phyloP scores from a whole-genome alignment of 2,888 invertebrate species.

The Pollenia labialis region DNA sequence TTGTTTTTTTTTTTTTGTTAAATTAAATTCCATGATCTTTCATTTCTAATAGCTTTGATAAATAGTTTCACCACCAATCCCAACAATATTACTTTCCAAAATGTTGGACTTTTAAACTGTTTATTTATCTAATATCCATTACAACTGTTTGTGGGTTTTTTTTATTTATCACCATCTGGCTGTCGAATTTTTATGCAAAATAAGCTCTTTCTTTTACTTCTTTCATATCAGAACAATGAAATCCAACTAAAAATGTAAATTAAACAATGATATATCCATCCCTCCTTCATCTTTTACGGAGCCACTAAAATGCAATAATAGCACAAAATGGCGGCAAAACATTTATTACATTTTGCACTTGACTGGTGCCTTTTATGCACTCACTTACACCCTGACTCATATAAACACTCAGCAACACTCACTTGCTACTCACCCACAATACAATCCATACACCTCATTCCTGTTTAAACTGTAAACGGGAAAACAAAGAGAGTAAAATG shows the following conservation, averaged over 20 bases:
- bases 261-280: constrained; percentile 26
- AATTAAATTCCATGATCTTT: no score
- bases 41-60: background rate
- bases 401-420: background rate
- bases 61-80: background rate
- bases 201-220: constrained; percentile 1
- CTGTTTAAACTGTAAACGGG: background rate
- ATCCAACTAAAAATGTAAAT: constrained; percentile 47
- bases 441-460: background rate
- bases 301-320: background rate
- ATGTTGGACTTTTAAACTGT: constrained; percentile 23
- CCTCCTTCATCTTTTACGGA: background rate
- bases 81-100: constrained; percentile 17
- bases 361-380: constrained; percentile 6
- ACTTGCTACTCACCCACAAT: background rate
- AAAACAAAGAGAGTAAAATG: background rate
- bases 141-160: background rate
- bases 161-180: background rate
- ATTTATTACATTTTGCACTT: constrained; percentile 52
- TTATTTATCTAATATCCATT: constrained; percentile 40
- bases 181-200: constrained; percentile 29
- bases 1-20: no score
- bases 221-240: background rate
- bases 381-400: background rate
- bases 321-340: constrained; percentile 41